Base-by-base conservation (phyloP, 2,888 invertebrate genomes). In the Polydrusus tereticollis region DNA sequence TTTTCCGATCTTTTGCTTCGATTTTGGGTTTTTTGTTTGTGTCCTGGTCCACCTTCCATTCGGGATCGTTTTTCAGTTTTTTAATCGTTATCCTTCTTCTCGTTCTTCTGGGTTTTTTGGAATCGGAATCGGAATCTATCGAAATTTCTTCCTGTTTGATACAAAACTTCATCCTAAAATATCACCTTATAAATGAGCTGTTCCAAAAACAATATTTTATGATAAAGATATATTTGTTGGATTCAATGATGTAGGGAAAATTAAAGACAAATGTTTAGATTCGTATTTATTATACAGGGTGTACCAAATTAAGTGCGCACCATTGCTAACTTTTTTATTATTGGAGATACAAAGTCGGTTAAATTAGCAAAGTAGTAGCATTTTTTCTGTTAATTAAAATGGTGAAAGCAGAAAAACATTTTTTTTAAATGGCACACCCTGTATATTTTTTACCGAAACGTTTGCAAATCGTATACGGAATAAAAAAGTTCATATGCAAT, bases 81-180 rank as follows among this genome's bases (percentile, higher is more conserved):
- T 69, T 73, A 14, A 18, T 20, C 36, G 26, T 1, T 12, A 45
- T 12, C 60, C 36, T 47, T 36, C 29, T 64, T 58, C 38, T 63
- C 16, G n/a, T n/a, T 45, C 33, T 50, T 38, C 12, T 67, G 5
- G 43, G 10, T 41, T 26, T 59, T 14, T 12, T 18, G 14, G 21
- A 12, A 5, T 52, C 41, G n/a, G 52, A 52, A 0, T 21, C 52
- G 23, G 16, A n/a, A 29, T 55, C 23, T 20, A 18, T 12, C 7
- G n/a, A 14, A 2, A 45, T 12, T 12, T 67, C 26, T 47, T 72
- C 72, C 18, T 67, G 26, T 45, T 67, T 72, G 43, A 72, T 72
- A 7, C 12, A 12, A 7, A 67, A 0, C 52, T 43, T 36, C 12
- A 33, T 5, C 62, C 72, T 72, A 72, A 72, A 72, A 71, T 52